Evolutionary conservation across 2,888 invertebrate genomes (phyloP), one percentile per base, ranked within the genome.

Genomic region (Agrotis exclamationis): DNA sequence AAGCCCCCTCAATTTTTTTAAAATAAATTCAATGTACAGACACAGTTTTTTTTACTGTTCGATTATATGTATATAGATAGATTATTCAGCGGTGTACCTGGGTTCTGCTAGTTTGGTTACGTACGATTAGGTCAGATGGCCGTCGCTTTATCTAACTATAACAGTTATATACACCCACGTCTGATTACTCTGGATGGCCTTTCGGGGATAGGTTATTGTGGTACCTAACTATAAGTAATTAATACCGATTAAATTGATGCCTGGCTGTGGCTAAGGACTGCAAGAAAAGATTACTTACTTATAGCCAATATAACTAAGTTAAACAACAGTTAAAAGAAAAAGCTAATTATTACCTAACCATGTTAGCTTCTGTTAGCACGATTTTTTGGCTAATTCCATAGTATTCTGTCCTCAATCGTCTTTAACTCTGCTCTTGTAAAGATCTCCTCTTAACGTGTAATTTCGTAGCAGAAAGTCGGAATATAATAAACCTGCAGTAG

Each of bases 81-180:
- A 75, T 68, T 75, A 74, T 74, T 74, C 56, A 60, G 69, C 45
- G 56, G 20, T 47, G 48, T 67, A 33, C 45, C 45, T 24, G 50
- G 33, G 76, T 51, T 39, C 59, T 22, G 28, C 39, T 47, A 64
- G 64, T 64, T 58, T 54, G 48, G 47, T 33, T 53, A 47, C 13
- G 28, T 24, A n/a, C n/a, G n/a, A n/a, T n/a, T n/a, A 70, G 77
- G 60, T 63, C 33, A 64, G 54, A 47, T 57, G 47, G 14, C 56
- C 54, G n/a, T 57, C 22, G 5, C 20, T 59, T 74, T 51, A 33
- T 50, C 22, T 59, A 24, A 16, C 16, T 47, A 6, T 47, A 63
- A 44, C 28, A 44, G 22, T 44, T 16, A 48, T 54, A 48, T 48
- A 58, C 39, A 11, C 16, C n/a, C 39, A 33, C 39, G 47, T 14